A percentile compares a stretch with the other conserved stretches of the same genome.
phyloP scores from a whole-genome alignment of 2,888 invertebrate species.

The Hyles lineata region DNA sequence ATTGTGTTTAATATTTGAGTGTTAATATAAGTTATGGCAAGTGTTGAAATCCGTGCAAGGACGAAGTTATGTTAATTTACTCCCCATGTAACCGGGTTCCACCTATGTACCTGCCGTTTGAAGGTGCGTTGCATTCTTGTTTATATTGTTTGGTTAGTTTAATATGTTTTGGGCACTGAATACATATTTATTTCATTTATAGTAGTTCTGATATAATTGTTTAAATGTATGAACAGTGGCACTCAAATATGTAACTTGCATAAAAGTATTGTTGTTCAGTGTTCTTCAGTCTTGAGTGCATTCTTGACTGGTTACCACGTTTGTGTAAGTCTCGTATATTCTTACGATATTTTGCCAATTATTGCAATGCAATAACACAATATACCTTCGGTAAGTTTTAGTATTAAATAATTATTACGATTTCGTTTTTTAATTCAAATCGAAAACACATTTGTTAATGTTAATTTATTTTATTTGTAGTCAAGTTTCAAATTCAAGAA shows the following conservation, averaged over 20 bases:
- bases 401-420: no score
- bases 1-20: constrained; percentile 51
- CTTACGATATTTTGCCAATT: neutral
- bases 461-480: no score
- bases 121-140: constrained; percentile 71
- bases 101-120: constrained; percentile 77
- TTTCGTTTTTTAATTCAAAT: no score
- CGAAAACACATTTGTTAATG: no score
- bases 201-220: neutral
- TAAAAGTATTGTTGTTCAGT: neutral
- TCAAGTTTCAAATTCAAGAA: no score
- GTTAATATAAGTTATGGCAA: constrained; percentile 65
- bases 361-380: no score
- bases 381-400: no score
- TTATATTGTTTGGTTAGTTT: constrained; percentile 38
- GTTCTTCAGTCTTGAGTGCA: neutral
- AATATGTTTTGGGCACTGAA: neutral
- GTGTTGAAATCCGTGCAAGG: constrained; percentile 69
- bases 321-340: neutral
- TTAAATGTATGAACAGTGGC: neutral
- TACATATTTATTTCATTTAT: neutral
- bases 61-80: constrained; percentile 80
- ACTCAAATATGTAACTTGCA: neutral
- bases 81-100: constrained; percentile 77
- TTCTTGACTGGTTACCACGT: neutral